phyloP scores from a whole-genome alignment of 2,113 vertebrate species.

The Callorhinus ursinus region DNA sequence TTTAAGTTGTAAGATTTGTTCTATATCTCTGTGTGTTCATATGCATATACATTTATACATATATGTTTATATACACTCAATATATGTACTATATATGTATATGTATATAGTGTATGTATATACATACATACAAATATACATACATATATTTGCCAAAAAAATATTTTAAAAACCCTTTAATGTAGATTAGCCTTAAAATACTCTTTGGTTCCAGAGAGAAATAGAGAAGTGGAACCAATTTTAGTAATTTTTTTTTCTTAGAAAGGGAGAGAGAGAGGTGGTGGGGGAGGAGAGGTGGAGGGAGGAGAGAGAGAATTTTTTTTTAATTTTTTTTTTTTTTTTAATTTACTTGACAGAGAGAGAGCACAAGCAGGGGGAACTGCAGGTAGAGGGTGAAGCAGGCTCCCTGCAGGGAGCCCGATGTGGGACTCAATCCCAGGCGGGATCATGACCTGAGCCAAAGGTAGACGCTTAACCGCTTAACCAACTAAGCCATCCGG shows the following conservation, averaged over 20 bases:
- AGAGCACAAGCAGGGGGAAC: no score
- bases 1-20: constrained; percentile 1
- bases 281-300: neutral
- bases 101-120: neutral
- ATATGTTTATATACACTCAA: neutral
- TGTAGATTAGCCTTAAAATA: constrained; percentile 7
- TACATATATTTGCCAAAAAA: neutral
- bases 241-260: neutral
- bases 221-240: neutral
- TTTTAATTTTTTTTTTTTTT: no score
- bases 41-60: neutral
- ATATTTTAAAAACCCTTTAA: neutral
- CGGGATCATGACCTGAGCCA: no score
- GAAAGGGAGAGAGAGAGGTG: neutral
- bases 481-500: no score
- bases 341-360: no score
- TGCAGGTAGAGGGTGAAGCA: no score
- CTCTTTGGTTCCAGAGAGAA: neutral
- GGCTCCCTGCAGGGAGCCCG: no score
- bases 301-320: neutral
- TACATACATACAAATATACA: neutral
- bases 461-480: no score
- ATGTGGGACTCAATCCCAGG: no score
- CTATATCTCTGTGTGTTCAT: neutral
- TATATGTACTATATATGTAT: neutral